These are phyloP conservation scores for Dascillus cervinus DNA, from an alignment of 2,888 invertebrate genomes.

Conservation along the genomic window DNA sequence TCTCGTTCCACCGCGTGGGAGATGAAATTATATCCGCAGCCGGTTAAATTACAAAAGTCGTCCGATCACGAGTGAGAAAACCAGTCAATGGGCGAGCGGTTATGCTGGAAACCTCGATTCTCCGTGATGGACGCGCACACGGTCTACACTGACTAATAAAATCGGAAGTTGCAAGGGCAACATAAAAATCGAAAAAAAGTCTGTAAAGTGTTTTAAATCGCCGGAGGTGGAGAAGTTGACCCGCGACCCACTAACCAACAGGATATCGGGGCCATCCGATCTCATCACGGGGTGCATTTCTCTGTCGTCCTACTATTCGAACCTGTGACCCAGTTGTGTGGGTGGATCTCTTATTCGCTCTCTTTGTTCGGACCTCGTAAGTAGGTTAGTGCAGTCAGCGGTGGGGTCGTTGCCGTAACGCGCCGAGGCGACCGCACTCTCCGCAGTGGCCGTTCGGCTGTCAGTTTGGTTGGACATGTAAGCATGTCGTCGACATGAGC, in stretches of 20 bases:
- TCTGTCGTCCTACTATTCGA: slow-evolving; percentile 23
- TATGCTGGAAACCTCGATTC: slow-evolving; percentile 3
- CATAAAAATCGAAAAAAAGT: too few relatives aligned
- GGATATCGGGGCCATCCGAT: slow-evolving; percentile 24
- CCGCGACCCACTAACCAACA: slow-evolving; percentile 24
- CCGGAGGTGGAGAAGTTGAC: slow-evolving; percentile 18
- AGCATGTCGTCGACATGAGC: slow-evolving; percentile 59
- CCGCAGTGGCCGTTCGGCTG: slow-evolving; percentile 19
- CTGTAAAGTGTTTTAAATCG: too few relatives aligned
- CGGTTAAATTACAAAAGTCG: too few relatives aligned
- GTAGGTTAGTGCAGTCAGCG: slow-evolving; percentile 40
- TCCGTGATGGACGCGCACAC: neutral
- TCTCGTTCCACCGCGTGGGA: too few relatives aligned
- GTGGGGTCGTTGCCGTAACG: slow-evolving; percentile 34
- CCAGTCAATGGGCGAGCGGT: slow-evolving; percentile 1
- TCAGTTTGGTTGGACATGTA: slow-evolving; percentile 20
- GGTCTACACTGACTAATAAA: too few relatives aligned
- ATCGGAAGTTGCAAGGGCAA: too few relatives aligned
- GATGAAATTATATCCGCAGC: too few relatives aligned
- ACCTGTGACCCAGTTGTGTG: slow-evolving; percentile 40
- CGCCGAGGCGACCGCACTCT: slow-evolving; percentile 26
- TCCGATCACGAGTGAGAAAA: too few relatives aligned
- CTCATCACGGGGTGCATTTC: slow-evolving; percentile 20
- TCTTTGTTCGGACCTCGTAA: slow-evolving; percentile 31
- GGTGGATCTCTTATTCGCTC: slow-evolving; percentile 34